Base-by-base conservation (phyloP, 1,140 invertebrate species). In the Lucilia cuprina region DNA sequence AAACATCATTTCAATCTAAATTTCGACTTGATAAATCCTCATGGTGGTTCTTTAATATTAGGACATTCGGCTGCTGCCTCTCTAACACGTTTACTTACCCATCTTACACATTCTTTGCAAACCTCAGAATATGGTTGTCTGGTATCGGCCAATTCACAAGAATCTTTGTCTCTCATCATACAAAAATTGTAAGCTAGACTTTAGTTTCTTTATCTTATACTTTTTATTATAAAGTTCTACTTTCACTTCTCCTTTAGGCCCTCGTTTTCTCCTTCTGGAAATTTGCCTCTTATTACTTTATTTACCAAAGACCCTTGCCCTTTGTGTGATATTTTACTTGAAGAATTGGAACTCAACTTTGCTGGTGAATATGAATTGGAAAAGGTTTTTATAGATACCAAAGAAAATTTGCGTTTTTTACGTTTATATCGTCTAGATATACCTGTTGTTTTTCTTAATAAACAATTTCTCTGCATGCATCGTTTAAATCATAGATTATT, bases 11-110 rank as follows among this genome's bases (percentile, higher is more conserved):
- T 99, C 41, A 95, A 95, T 82, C 91, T 99, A 35, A 97, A 99
- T 92, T 95, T 96, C 3, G 88, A 92, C 10, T 98, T 97, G 92
- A 93, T 99, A 0, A 99, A 99, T 92, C 92, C 98, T 65, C 96
- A 99, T 92, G 98, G 98, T 85, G 98, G 98, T 77, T 98, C 98
- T 85, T 98, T 99, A 10, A 97, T 96, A 89, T 92, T 99, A n/a
- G 98, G 98, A 34, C 98, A 99, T 94, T 98, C 98, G 13, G 97
- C 99, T 91, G 96, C 98, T 85, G 99, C 99, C 97, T 99, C 98
- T 10, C 98, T 98, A 41, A 96, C 97, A n/a, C 93, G 99, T 86
- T 94, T 99, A 85, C 94, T 98, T 10, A 95, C 95, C 21, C 98
- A 99, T 91, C 93, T 99, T 85, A 96, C 95, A 12, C 96, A 99